Evolutionary conservation across 1,140 invertebrate genomes (phyloP), one percentile per base, ranked within the genome.

Genomic region (Polypedilum vanderplanki): DNA sequence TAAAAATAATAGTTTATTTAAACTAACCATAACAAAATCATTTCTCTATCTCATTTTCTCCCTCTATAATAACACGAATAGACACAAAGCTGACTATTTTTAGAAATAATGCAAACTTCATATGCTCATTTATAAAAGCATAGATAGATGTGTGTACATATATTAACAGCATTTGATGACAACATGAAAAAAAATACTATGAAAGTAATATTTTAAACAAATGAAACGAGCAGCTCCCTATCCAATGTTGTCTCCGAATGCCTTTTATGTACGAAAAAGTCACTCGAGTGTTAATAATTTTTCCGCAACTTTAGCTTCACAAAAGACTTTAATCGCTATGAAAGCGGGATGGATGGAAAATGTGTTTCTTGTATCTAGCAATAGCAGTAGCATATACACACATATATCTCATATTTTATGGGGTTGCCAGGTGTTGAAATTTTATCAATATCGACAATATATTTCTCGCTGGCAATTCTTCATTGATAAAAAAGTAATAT

Each of bases 251-350:
- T 57, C 46, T 57, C 46, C 46, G 46, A 33, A 33, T 33, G 24
- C 24, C 24, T 70, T 70, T 22, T 70, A 70, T 70, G 20, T 22
- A 70, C 10, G 65, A 70, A 70, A 70, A 20, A 70, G 17, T 70
- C 65, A 70, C 17, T 70, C 15, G 65, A 70, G 65, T 70, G 65
- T 70, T 70, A 70, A 70, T 70, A 70, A 70, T 70, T 70, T 70
- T 70, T 70, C 65, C 65, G 65, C 65, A 70, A 70, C 65, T 70
- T 70, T 70, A 70, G 20, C 17, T 70, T 70, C 65, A 70, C 17
- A 70, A 70, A 70, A 70, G 65, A 70, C 65, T 70, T 70, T 70
- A 70, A 70, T 70, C 65, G 65, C 15, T 70, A 22, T 20, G n/a
- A 57, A 57, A 57, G 10, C 46, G 46, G 46, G 46, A 57, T 33